Evolutionary conservation across 2,797 vertebrate genomes (phyloP).

Genomic region (Lagothrix lagotricha): DNA sequence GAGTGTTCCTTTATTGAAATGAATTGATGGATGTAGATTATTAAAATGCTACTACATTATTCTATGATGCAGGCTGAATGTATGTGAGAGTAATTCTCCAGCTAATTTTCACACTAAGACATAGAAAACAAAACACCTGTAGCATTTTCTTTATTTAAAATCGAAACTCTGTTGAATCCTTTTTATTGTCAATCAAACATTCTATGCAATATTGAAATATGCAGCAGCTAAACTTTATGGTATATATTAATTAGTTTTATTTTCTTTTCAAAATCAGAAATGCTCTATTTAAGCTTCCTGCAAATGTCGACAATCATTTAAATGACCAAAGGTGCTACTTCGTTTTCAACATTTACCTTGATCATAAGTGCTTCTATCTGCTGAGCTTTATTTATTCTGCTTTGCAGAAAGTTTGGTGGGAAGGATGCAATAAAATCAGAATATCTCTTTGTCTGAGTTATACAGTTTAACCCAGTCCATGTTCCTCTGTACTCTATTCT

Average conservation of each 20-base stretch:
- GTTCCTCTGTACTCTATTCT: slow-evolving; percentile 70
- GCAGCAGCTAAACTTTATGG: slow-evolving; percentile 66
- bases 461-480: slow-evolving; percentile 71
- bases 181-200: slow-evolving; percentile 65
- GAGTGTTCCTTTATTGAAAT: neutral
- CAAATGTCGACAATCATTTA: slow-evolving; percentile 79
- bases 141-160: slow-evolving; percentile 43
- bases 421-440: slow-evolving; percentile 2
- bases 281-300: slow-evolving; percentile 77
- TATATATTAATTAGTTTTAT: slow-evolving; percentile 67
- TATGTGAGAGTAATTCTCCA: neutral
- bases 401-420: fast-evolving
- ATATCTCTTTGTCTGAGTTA: slow-evolving; percentile 49
- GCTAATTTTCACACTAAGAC: slow-evolving; percentile 38
- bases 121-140: slow-evolving; percentile 10
- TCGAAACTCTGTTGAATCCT: neutral
- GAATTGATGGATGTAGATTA: neutral
- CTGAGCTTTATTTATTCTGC: slow-evolving; percentile 67
- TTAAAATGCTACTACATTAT: slow-evolving; percentile 5
- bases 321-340: slow-evolving; percentile 84
- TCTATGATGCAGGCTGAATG: neutral
- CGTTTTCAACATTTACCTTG: slow-evolving; percentile 77
- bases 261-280: slow-evolving; percentile 78
- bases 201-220: slow-evolving; percentile 83
- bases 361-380: slow-evolving; percentile 71